phyloP scores from a whole-genome alignment of 2,797 vertebrate genomes.

The Urophycis tenuis region DNA sequence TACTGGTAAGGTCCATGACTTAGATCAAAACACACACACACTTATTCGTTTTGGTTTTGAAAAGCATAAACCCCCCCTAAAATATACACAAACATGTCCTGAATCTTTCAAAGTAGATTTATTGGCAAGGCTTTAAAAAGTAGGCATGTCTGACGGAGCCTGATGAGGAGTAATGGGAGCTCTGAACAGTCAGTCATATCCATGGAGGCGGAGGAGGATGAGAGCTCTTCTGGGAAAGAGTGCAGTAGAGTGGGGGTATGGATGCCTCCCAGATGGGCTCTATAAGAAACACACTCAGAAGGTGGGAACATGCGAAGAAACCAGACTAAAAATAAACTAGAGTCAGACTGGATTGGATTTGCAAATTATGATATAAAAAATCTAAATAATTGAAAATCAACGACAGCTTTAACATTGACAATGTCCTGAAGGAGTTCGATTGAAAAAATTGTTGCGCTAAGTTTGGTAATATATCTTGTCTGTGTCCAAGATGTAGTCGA shows the following conservation, averaged over 20 bases:
- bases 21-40: background rate
- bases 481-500: background rate
- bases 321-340: no score
- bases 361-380: no score
- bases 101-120: slow-evolving; percentile 30
- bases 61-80: background rate
- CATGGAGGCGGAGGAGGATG: background rate
- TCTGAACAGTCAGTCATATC: background rate
- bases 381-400: background rate
- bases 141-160: slow-evolving; percentile 17
- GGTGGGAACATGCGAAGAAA: no score
- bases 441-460: background rate
- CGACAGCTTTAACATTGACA: background rate
- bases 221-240: background rate
- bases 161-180: slow-evolving; percentile 38
- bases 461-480: background rate
- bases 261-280: background rate
- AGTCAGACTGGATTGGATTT: no score
- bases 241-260: background rate
- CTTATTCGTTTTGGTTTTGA: slow-evolving; percentile 10
- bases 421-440: background rate
- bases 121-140: slow-evolving; percentile 30
- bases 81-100: slow-evolving; percentile 6
- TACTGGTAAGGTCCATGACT: slow-evolving; percentile 19
- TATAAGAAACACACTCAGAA: background rate